Evolutionary conservation across 2,797 vertebrate species (phyloP).

Genomic region (Delichon dasypus): DNA sequence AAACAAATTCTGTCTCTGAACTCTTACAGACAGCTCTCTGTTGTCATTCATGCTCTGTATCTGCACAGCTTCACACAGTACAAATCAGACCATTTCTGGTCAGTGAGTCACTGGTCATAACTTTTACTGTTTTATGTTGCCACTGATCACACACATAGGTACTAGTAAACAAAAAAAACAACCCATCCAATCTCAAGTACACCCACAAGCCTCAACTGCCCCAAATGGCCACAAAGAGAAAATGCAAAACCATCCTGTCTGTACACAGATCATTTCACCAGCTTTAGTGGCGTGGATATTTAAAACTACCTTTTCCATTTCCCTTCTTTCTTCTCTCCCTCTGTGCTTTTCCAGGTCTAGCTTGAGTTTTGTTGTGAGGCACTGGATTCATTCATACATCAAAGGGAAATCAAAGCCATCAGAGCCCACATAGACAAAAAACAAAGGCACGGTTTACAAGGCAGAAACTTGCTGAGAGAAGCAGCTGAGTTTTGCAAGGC

Average conservation of each 20-base stretch:
- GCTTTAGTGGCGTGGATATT: background rate
- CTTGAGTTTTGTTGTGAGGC: slow-evolving; percentile 23
- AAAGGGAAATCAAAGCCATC: slow-evolving; percentile 28
- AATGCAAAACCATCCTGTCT: background rate
- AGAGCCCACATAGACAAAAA: slow-evolving; percentile 9
- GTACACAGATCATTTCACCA: background rate
- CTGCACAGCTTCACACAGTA: background rate
- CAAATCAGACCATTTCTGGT: background rate
- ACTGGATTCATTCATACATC: slow-evolving; percentile 47
- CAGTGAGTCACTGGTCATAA: background rate
- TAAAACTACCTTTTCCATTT: background rate
- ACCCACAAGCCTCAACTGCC: background rate
- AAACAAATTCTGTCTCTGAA: background rate
- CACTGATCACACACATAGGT: background rate
- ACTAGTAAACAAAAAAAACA: background rate
- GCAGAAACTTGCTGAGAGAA: slow-evolving; percentile 24
- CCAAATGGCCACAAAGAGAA: background rate
- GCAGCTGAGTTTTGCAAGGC: slow-evolving; percentile 57
- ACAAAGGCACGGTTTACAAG: slow-evolving; percentile 51
- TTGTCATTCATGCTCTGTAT: background rate
- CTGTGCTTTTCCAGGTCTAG: background rate
- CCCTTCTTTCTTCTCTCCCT: background rate
- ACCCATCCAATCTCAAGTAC: background rate
- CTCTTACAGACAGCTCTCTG: background rate
- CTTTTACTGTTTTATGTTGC: background rate